Conservation (phyloP, 1,140 invertebrate genomes). For the Mercenaria mercenaria region DNA sequence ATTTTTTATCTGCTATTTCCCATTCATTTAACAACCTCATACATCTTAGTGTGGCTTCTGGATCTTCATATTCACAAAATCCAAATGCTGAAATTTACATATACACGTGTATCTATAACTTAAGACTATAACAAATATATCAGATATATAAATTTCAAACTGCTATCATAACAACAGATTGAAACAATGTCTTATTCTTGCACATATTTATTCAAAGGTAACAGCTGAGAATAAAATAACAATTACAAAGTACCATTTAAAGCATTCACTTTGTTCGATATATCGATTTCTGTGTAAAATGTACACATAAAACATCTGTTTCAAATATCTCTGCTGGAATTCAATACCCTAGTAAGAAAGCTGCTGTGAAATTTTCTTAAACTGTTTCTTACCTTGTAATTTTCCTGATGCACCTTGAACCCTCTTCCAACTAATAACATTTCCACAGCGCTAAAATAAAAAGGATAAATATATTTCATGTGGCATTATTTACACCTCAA, state of each 20-base stretch:
- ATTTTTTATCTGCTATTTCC: conserved; percentile 96
- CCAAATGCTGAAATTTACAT: conserved; percentile 92
- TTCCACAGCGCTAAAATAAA: conserved; percentile 90
- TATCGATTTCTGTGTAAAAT: too few species aligned
- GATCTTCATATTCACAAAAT: conserved; percentile 98
- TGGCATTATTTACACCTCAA: too few species aligned
- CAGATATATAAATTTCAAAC: background rate
- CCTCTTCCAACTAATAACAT: conserved; percentile 98
- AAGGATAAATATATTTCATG: too few species aligned
- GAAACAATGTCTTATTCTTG: too few species aligned
- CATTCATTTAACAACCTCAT: conserved; percentile 97
- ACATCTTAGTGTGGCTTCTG: conserved; percentile 97
- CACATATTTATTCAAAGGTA: too few species aligned
- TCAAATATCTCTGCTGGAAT: too few species aligned
- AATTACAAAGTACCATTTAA: too few species aligned
- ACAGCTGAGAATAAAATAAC: too few species aligned
- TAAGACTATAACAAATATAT: conserved; percentile 12
- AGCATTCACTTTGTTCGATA: too few species aligned
- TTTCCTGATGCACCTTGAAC: conserved; percentile 93
- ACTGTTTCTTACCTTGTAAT: conserved; percentile 87
- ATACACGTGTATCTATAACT: background rate
- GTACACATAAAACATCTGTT: too few species aligned
- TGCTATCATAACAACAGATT: background rate
- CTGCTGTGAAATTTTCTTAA: too few species aligned
- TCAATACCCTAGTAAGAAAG: too few species aligned